Evolutionary conservation across 2,888 invertebrate genomes (phyloP), one percentile per base, ranked within the genome.

Genomic region (Nemotelus pantherinus): DNA sequence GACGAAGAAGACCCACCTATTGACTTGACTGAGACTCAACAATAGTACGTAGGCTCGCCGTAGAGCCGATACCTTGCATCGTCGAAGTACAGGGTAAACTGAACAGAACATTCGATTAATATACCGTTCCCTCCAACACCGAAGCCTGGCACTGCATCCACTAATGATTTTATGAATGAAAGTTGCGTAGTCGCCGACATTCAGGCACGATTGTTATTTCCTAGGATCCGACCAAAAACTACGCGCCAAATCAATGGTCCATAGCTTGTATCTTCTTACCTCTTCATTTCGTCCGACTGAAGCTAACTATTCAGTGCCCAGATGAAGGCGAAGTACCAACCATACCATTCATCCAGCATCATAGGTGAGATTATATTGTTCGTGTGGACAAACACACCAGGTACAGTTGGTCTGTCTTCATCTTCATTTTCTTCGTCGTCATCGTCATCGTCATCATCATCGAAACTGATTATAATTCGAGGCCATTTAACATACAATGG

Each of bases 401-500:
- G 25, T 43, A 63, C 43, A 44, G 39, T 43, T 43, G 47, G 44
- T 4, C 48, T 60, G 74, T 63, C 74, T 74, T 55, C 63, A 74
- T 60, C 60, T 74, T 60, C 63, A 70, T 70, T 70, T 70, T 53
- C 50, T 10, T 50, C 70, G 53, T 70, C 25, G 25, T 25, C 25
- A 25, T 70, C 25, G 25, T 25, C 25, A 25, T 70, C 70, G 5
- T 63, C 63, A 63, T 65, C 44, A 71, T 68, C 53, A 41, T 74
- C 41, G 39, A 48, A 63, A 74, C 60, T 60, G 74, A 74, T 74
- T 74, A 74, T 60, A 63, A 50, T 74, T 74, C 48, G 74, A 60
- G 48, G 25, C 47, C 74, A 74, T 79, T 79, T 79, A 79, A 77
- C 79, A 79, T 79, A 79, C 79, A 79, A 79, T 79, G 77, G 79